These are phyloP conservation scores for Limosa lapponica DNA, from an alignment of 2,797 vertebrate species.

Conservation along the genomic window DNA sequence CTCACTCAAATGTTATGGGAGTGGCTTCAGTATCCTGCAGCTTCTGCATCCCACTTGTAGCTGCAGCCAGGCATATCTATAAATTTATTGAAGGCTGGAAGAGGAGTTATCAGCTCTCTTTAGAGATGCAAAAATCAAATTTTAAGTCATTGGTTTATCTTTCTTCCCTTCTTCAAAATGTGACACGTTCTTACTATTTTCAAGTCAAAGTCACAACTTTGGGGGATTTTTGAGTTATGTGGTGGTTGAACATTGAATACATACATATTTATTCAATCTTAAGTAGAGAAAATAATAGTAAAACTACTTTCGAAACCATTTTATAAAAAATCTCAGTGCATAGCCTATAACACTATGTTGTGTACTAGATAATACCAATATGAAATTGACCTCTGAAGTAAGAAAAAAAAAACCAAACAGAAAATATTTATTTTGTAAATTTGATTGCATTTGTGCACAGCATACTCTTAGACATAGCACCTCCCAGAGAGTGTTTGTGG, in stretches of 20 bases:
- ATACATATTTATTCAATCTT: neutral
- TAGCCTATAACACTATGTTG: neutral
- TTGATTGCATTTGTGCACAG: neutral
- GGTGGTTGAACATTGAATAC: neutral
- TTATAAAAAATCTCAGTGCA: neutral
- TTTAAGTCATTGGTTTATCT: neutral
- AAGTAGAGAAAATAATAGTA: neutral
- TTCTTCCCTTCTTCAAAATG: neutral
- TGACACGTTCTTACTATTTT: neutral
- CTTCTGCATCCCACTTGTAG: neutral
- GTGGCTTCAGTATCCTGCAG: neutral
- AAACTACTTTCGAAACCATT: neutral
- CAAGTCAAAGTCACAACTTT: neutral
- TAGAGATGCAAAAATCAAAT: neutral
- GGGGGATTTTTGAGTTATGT: neutral
- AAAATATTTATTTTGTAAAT: neutral
- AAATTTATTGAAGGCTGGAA: neutral
- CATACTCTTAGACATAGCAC: neutral
- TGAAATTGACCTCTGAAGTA: neutral
- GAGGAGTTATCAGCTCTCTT: neutral
- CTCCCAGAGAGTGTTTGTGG: neutral
- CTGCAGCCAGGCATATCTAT: neutral
- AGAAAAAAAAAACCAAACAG: neutral
- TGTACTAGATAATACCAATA: neutral
- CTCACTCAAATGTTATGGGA: neutral